Evolutionary conservation across 2,888 invertebrate genomes (phyloP).

Genomic region (Hemicrepidius hirtus): DNA sequence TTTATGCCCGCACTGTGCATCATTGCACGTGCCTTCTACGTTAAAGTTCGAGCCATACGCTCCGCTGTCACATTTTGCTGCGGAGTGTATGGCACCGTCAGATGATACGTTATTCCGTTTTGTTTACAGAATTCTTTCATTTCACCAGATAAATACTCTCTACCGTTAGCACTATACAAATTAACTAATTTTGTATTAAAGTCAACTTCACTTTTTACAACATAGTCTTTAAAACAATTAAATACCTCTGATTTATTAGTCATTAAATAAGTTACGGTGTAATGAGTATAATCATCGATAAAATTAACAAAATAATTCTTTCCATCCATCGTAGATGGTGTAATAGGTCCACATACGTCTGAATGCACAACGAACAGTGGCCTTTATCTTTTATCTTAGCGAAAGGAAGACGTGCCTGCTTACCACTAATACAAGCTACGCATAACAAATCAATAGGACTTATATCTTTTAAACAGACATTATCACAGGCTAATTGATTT

Average conservation of each 20-base stretch:
- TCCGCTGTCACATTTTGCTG: constrained; percentile 51
- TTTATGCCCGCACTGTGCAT: constrained; percentile 60
- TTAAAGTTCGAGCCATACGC: constrained; percentile 47
- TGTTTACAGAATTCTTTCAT: constrained; percentile 54
- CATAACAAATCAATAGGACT: constrained; percentile 49
- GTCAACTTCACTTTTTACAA: constrained; percentile 48
- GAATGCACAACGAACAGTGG: constrained; percentile 64
- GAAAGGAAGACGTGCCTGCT: constrained; percentile 63
- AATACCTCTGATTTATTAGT: constrained; percentile 23
- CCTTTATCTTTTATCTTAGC: constrained; percentile 59
- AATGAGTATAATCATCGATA: no score
- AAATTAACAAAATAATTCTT: no score
- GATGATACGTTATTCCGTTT: constrained; percentile 66
- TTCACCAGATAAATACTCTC: constrained; percentile 64
- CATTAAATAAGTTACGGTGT: constrained; percentile 62
- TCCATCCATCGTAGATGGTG: constrained; percentile 61
- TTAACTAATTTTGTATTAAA: constrained; percentile 52
- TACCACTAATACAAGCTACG: constrained; percentile 65
- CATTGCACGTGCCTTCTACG: constrained; percentile 54
- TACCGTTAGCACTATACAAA: constrained; percentile 54
- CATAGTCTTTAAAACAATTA: constrained; percentile 48
- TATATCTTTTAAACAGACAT: constrained; percentile 51
- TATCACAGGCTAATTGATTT: constrained; percentile 9
- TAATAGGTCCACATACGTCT: constrained; percentile 64
- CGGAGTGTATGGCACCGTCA: constrained; percentile 55